Evolutionary conservation across 2,113 vertebrate genomes (phyloP), one percentile per base, ranked within the genome.

Genomic region (Mionectes macconnelli): DNA sequence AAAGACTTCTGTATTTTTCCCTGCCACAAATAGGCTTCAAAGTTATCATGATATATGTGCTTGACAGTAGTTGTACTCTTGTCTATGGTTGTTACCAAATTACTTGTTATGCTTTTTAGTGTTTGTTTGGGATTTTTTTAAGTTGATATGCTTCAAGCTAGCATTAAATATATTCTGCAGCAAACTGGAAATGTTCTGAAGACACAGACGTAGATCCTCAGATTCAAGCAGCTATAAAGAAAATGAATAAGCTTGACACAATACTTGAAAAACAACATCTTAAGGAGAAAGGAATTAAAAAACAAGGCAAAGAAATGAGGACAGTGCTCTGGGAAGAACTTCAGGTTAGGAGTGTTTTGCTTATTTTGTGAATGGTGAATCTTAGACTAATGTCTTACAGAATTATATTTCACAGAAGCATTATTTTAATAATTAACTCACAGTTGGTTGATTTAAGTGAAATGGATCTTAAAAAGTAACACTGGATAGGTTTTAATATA

Each of bases 211-310:
- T 91, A 88, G 96, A 98, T 93, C 81, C 82, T 69, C 88, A 97
- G 31, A 96, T 99, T 78, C 97, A 97, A 93, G 96, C 93, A 89
- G 99, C 99, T 69, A 82, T 98, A 63, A 92, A 96, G 87, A 98
- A 98, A 97, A 99, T 99, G 98, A 98, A 97, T 87, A 97, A 89
- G 91, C 98, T 99, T 57, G 99, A 99, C 94, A 96, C 96, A 90
- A 96, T 99, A 87, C 85, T 99, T 92, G 91, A 95, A 94, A 95
- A 96, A 84, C 98, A 87, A 92, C 93, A 81, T 78, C 63, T 77
- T 33, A 98, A 96, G 90, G 98, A 99, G 97, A 98, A 95, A 96
- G 95, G 98, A 95, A 84, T 98, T 92, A 99, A 98, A 96, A 97
- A 96, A 63, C 97, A 98, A 97, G 97, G 98, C 64, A 97, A 96